Evolutionary conservation across 2,797 vertebrate species (phyloP), one percentile per base, ranked within the genome.

Genomic region (Scolopax rusticola): DNA sequence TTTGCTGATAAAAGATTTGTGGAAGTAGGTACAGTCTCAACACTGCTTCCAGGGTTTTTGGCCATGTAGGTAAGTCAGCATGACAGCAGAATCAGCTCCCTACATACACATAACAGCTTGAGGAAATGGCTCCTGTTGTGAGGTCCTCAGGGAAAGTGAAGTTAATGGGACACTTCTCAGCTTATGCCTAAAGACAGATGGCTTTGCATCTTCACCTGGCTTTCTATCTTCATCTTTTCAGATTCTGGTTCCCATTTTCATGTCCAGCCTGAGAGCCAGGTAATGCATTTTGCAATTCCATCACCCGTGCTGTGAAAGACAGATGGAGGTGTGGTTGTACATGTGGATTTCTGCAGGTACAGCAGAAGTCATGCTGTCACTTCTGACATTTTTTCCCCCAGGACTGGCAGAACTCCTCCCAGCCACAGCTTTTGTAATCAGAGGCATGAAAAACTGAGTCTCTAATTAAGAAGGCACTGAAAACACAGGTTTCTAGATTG

Each of bases 401-500:
- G 65, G 70, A 17, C 78, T 80, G 56, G 43, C 68, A 92, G 63
- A 92, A 80, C 57, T 82, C 83, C 70, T 91, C 43, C 78, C 81
- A 90, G 71, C 16, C 63, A 59, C 68, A 80, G n/a, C 36, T 87
- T 6, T 0, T 74, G 63, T 67, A 89, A 67, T 33, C 70, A 48
- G 25, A 94, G 60, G 61, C 64, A 45, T 6, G 64, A 48, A 80
- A 83, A 85, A 33, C 48, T 36, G 38, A 74, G 56, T 56, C 10
- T 85, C 20, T 89, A 94, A 94, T 94, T 94, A 96, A 94, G 74
- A 60, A 74, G 64, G 77, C 81, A 95, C 24, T 93, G 94, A 95
- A 95, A 97, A 67, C 53, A 80, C 40, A 60, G 18, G 47, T 53
- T 24, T 63, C 36, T 64, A 79, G 59, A 41, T 41, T 1, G 28